These are phyloP conservation scores for Irena cyanogastra DNA, from an alignment of 2,113 vertebrate species.

Conservation along the genomic window DNA sequence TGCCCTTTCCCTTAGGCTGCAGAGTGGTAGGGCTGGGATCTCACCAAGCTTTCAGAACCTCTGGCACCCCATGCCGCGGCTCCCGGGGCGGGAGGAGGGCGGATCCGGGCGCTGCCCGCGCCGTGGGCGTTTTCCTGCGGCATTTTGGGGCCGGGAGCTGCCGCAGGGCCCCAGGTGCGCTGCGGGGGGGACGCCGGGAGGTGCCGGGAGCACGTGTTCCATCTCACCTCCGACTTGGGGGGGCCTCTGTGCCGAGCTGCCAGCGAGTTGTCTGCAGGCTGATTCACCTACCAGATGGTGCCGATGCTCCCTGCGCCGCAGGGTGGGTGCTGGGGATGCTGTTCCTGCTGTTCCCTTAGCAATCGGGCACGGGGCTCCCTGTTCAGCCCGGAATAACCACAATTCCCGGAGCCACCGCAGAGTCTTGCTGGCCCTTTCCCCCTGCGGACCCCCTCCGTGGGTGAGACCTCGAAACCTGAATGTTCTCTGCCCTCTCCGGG, in stretches of 20 bases:
- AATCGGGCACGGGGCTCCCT: neutral
- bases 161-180: neutral
- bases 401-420: neutral
- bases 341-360: constrained; percentile 22
- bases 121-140: neutral
- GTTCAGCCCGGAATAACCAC: neutral
- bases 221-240: neutral
- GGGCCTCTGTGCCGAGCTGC: neutral
- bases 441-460: neutral
- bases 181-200: neutral
- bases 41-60: neutral
- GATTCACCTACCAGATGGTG: constrained; percentile 47
- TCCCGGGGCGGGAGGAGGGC: neutral
- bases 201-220: neutral
- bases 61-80: neutral
- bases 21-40: neutral
- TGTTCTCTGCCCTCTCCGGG: neutral
- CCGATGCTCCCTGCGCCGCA: neutral
- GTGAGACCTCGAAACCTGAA: neutral
- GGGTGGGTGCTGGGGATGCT: constrained; percentile 40
- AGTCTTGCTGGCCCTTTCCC: neutral
- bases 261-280: constrained; percentile 41
- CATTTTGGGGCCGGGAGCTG: neutral
- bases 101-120: rapidly evolving
- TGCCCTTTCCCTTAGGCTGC: neutral